Percentiles rank a stretch among this genome's conserved stretches.
These are phyloP conservation scores for Enteromius afrohamiltoni DNA, from an alignment of 2,797 vertebrate genomes.

Conservation along the genomic window DNA sequence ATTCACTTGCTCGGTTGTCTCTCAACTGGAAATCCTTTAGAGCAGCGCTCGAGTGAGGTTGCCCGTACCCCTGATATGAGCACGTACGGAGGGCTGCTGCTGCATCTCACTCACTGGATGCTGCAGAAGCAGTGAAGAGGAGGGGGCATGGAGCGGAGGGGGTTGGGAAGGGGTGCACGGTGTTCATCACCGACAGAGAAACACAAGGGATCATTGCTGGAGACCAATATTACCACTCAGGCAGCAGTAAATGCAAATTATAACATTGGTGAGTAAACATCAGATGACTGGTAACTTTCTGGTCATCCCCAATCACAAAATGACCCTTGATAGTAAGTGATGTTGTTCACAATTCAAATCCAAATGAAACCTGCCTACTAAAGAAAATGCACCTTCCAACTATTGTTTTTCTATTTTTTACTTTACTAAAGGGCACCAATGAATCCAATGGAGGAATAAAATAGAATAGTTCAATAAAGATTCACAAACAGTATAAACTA, in stretches of 20 bases:
- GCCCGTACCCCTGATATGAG: conserved; percentile 49
- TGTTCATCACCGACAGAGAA: conserved; percentile 22
- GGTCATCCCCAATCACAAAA: neutral
- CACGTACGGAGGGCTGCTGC: conserved; percentile 32
- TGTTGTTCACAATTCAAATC: neutral
- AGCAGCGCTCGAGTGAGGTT: conserved; percentile 38
- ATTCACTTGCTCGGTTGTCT: neutral
- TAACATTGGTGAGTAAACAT: neutral
- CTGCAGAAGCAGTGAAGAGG: conserved; percentile 59
- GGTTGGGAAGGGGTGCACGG: conserved; percentile 11
- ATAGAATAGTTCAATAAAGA: neutral
- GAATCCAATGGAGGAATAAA: neutral
- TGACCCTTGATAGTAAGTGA: neutral
- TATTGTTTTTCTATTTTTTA: neutral
- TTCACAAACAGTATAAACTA: too few relatives aligned
- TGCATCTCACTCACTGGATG: conserved; percentile 63
- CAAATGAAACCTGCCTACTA: neutral
- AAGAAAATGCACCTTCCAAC: neutral
- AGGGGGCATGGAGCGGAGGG: conserved; percentile 21
- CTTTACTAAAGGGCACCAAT: neutral
- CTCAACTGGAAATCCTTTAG: conserved; percentile 3
- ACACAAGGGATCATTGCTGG: conserved; percentile 18
- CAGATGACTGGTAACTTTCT: neutral
- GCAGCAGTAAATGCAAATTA: neutral
- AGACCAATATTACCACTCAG: neutral